Conservation (phyloP, 2,113 vertebrate species). For the Opisthocomus hoazin region DNA sequence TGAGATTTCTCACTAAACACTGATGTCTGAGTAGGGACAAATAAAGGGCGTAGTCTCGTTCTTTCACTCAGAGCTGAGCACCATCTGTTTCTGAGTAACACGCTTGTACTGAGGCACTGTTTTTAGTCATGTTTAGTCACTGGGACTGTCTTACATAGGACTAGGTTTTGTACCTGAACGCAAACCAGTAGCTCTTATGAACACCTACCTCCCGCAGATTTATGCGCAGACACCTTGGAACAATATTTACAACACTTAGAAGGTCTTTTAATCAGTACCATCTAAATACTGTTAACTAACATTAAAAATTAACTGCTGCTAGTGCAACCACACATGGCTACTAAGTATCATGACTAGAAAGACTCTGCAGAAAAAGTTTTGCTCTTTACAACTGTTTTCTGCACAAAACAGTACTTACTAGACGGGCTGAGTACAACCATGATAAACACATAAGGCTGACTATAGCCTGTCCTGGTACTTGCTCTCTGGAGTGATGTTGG, state of each 20-base stretch:
- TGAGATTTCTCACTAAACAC: not conserved
- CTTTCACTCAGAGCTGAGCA: not conserved
- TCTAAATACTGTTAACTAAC: not conserved
- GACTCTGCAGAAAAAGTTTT: not conserved
- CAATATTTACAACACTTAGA: not conserved
- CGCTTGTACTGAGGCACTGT: not conserved
- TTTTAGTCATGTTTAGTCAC: not conserved
- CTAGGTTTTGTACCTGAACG: not conserved
- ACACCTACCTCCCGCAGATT: not conserved
- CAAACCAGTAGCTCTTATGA: not conserved
- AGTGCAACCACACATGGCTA: not conserved
- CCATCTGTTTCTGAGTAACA: not conserved
- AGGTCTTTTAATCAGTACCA: not conserved
- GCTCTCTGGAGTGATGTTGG: not conserved
- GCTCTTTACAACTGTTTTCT: not conserved
- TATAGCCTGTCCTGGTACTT: not conserved
- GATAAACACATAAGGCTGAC: not conserved
- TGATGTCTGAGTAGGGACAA: not conserved
- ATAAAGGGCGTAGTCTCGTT: not conserved
- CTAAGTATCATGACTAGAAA: not conserved
- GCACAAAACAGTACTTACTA: not conserved
- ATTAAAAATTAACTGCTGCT: not conserved
- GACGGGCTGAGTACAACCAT: not conserved
- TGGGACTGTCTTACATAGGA: not conserved
- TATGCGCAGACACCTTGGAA: not conserved